A percentile compares a stretch with the other conserved stretches of the same genome.
Evolutionary conservation across 2,888 invertebrate species (phyloP).

Genomic region (Phrixothrix hirtus): DNA sequence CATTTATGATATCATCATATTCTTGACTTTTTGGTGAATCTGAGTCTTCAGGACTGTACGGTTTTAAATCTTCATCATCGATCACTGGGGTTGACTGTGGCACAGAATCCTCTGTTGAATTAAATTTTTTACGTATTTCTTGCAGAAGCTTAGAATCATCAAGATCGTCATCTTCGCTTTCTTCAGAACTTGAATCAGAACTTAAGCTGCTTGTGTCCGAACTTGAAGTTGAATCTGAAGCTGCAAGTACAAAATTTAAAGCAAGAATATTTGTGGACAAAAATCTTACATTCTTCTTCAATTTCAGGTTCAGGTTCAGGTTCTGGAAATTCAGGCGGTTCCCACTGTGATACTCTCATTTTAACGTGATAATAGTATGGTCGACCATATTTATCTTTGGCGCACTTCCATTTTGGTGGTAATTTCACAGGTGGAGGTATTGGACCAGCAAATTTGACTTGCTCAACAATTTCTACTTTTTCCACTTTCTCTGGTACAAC

Average conservation of each 20-base stretch:
- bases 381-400: slow-evolving; percentile 79
- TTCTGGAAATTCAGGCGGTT: slow-evolving; percentile 61
- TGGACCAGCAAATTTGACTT: slow-evolving; percentile 54
- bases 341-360: slow-evolving; percentile 78
- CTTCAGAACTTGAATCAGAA: slow-evolving; percentile 58
- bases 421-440: slow-evolving; percentile 64
- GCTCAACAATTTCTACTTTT: slow-evolving; percentile 6
- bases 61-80: neutral
- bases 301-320: slow-evolving; percentile 25
- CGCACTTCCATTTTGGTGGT: slow-evolving; percentile 87
- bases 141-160: slow-evolving; percentile 45
- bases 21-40: slow-evolving; percentile 43
- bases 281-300: slow-evolving; percentile 29
- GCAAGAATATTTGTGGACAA: no score
- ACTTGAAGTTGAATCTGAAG: slow-evolving; percentile 49
- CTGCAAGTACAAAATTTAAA: slow-evolving; percentile 39
- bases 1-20: slow-evolving; percentile 31
- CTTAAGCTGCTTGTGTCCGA: slow-evolving; percentile 53
- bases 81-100: slow-evolving; percentile 38
- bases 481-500: slow-evolving; percentile 1
- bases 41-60: slow-evolving; percentile 36
- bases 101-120: slow-evolving; percentile 53
- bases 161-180: slow-evolving; percentile 41
- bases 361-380: slow-evolving; percentile 90
- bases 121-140: slow-evolving; percentile 49